These are phyloP conservation scores for Triops cancriformis DNA, from an alignment of 1,140 invertebrate genomes.

Conservation along the genomic window DNA sequence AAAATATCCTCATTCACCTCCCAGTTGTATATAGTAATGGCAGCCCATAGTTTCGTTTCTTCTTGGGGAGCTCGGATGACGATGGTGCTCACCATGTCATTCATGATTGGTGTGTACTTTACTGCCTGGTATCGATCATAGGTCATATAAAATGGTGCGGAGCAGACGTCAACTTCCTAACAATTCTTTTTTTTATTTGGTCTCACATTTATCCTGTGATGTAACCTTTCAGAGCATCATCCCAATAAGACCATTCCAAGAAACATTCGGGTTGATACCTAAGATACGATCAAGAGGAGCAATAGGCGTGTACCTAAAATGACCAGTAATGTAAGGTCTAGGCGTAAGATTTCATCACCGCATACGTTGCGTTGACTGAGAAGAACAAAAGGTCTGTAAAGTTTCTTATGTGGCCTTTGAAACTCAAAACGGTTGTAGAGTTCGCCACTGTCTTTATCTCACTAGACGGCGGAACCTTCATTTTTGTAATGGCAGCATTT, in stretches of 20 bases:
- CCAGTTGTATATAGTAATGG: background rate
- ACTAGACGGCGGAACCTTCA: background rate
- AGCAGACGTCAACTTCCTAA: background rate
- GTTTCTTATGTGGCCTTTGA: background rate
- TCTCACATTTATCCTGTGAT: background rate
- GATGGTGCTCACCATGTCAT: background rate
- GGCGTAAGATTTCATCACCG: background rate
- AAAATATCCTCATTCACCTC: background rate
- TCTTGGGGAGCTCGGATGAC: background rate
- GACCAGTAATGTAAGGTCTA: background rate
- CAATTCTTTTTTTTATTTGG: background rate
- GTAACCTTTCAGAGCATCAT: background rate
- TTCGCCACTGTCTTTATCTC: background rate
- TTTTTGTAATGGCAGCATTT: background rate
- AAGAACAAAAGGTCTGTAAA: background rate
- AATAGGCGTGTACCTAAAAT: background rate
- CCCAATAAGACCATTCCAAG: background rate
- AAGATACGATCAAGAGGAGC: background rate
- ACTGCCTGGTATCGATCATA: background rate
- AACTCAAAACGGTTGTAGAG: background rate
- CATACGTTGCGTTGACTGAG: background rate
- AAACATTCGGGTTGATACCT: background rate
- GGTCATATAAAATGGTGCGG: background rate
- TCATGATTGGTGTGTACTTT: background rate
- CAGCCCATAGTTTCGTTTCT: background rate